A percentile compares a stretch with the other conserved stretches of the same genome.
phyloP scores from a whole-genome alignment of 2,113 vertebrate genomes.

The Marmota flaviventris region DNA sequence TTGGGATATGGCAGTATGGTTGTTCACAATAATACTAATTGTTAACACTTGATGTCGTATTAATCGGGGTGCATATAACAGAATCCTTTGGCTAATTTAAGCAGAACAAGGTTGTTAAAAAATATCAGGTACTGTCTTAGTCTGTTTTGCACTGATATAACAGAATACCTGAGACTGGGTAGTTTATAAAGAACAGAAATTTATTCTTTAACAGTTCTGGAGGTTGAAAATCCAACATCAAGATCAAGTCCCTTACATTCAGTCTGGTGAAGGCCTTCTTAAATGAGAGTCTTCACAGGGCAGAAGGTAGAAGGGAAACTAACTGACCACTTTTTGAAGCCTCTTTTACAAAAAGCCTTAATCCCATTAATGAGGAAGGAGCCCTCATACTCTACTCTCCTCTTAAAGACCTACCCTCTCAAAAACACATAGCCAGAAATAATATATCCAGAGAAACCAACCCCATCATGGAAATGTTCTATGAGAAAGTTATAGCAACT shows the following conservation, averaged over 20 bases:
- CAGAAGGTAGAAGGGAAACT: background rate
- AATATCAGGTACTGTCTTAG: background rate
- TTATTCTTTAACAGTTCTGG: background rate
- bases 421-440: background rate
- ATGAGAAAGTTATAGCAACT: background rate
- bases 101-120: background rate
- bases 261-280: background rate
- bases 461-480: background rate
- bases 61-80: background rate
- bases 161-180: background rate
- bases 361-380: background rate
- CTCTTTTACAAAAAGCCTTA: background rate
- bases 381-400: background rate
- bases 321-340: background rate
- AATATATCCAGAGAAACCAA: slow-evolving; percentile 1
- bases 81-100: slow-evolving; percentile 49
- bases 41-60: slow-evolving; percentile 29
- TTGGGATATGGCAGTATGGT: background rate
- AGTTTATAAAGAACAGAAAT: background rate
- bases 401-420: background rate
- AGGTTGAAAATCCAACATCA: background rate
- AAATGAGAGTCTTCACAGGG: background rate
- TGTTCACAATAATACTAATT: slow-evolving; percentile 32
- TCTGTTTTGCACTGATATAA: background rate
- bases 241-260: too few species aligned